Conservation (phyloP, 1,140 invertebrate species). For the Chlorops oryzae region DNA sequence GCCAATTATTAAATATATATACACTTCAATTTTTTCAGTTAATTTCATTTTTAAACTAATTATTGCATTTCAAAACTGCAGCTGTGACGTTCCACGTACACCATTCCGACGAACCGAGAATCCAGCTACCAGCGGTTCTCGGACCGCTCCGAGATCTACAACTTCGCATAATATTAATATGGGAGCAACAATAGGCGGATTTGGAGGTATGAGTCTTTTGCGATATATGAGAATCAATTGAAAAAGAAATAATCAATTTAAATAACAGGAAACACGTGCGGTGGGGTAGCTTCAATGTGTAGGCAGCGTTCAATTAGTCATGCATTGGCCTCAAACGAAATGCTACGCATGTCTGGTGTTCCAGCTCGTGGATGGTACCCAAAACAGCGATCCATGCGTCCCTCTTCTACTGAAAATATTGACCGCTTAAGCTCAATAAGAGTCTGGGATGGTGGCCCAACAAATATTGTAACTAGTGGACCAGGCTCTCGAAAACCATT, state of each 20-base stretch:
- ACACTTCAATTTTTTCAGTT: background rate
- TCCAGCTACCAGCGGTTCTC: conserved; percentile 41
- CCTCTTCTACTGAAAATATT: conserved; percentile 75
- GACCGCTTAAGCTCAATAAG: conserved; percentile 57
- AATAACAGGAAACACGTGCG: conserved; percentile 34
- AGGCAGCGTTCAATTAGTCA: conserved; percentile 61
- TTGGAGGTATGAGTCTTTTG: conserved; percentile 25
- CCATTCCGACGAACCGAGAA: conserved; percentile 59
- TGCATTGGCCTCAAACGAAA: conserved; percentile 66
- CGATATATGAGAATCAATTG: background rate
- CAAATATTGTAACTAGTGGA: conserved; percentile 41
- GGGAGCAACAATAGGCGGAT: conserved; percentile 48
- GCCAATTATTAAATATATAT: no score
- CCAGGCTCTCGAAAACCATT: conserved; percentile 60
- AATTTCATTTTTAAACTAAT: background rate
- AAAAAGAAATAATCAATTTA: no score
- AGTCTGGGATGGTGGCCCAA: conserved; percentile 45
- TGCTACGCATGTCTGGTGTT: conserved; percentile 67
- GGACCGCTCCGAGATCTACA: conserved; percentile 54
- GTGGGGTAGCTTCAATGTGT: conserved; percentile 52
- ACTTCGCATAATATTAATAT: conserved; percentile 52
- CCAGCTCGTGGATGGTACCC: conserved; percentile 80
- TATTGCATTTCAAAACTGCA: conserved; percentile 9
- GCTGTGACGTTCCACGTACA: conserved; percentile 67
- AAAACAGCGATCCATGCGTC: conserved; percentile 62